phyloP scores from a whole-genome alignment of 2,113 vertebrate genomes.

The Aspiorhynchus laticeps region DNA sequence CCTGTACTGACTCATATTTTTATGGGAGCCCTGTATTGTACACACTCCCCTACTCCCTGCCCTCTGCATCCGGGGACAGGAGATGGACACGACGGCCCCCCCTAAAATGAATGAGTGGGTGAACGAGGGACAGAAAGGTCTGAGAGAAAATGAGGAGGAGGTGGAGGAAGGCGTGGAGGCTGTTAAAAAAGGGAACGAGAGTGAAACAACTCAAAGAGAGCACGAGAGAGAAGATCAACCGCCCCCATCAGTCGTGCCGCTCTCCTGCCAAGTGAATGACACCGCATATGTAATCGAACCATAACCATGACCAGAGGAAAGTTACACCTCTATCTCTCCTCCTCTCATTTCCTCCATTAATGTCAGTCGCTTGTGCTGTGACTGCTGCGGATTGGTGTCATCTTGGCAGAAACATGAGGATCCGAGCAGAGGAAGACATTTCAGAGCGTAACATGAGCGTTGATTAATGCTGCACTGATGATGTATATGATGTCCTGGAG shows the following conservation, averaged over 20 bases:
- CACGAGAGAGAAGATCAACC: neutral
- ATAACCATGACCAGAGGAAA: conserved; percentile 16
- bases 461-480: conserved; percentile 26
- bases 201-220: neutral
- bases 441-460: conserved; percentile 11
- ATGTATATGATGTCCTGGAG: neutral
- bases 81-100: conserved; percentile 60
- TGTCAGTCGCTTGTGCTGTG: conserved; percentile 29
- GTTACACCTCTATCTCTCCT: conserved; percentile 40
- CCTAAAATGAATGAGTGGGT: conserved; percentile 68
- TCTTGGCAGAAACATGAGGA: conserved; percentile 33
- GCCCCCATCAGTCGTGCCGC: conserved; percentile 14
- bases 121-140: conserved; percentile 65
- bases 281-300: conserved; percentile 41
- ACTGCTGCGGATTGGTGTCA: conserved; percentile 29
- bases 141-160: conserved; percentile 41
- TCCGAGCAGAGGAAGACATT: conserved; percentile 33
- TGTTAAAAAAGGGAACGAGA: neutral
- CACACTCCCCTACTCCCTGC: conserved; percentile 56
- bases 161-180: neutral
- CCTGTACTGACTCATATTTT: neutral
- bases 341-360: conserved; percentile 41
- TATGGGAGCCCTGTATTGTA: neutral
- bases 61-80: conserved; percentile 60
- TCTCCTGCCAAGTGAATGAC: conserved; percentile 15